Base-by-base conservation (phyloP, 2,797 vertebrate species). In the Threskiornis aethiopicus region DNA sequence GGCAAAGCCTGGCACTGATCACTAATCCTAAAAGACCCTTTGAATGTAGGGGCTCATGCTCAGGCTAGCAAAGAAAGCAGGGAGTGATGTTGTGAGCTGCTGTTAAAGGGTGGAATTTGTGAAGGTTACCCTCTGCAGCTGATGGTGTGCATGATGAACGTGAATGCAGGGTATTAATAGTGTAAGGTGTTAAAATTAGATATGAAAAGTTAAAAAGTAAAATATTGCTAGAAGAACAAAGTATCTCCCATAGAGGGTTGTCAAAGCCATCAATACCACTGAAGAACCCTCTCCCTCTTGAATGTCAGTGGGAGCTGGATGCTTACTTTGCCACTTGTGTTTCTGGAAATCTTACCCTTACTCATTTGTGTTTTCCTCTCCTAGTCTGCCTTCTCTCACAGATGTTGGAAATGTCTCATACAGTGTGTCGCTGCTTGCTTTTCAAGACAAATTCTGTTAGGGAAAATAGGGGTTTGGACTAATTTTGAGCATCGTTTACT, bases 381-480 rank as follows among this genome's bases (percentile, higher is more conserved):
- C 28, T 88, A 12, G 6, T 26, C n/a, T 87, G 14, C 49, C 24
- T 73, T 61, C 49, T 88, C 76, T 95, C 85, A 47, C 79, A 73
- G 3, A 67, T 81, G 59, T 72, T 70, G 87, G 79, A 95, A 82
- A 87, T 78, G 89, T 90, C 95, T 97, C 95, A 29, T 81, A 76
- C 69, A 87, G 55, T 79, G 41, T 95, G 89, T 92, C 13, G 31
- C 79, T 93, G 75, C 93, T 97, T 81, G 90, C 83, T 96, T 97
- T 96, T 95, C 79, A 90, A 96, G 94, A 84, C 89, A 88, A 84
- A 72, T 94, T 97, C 96, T 33, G 18, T 87, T 26, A 61, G 76
- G 55, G 88, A 90, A 95, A 94, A 96, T 54, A 92, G 84, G 73
- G 82, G 65, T 86, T 94, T 29, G 51, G 51, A 28, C 33, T 81